Base-by-base conservation (phyloP, 2,113 vertebrate species). In the Hiodon tergisus region DNA sequence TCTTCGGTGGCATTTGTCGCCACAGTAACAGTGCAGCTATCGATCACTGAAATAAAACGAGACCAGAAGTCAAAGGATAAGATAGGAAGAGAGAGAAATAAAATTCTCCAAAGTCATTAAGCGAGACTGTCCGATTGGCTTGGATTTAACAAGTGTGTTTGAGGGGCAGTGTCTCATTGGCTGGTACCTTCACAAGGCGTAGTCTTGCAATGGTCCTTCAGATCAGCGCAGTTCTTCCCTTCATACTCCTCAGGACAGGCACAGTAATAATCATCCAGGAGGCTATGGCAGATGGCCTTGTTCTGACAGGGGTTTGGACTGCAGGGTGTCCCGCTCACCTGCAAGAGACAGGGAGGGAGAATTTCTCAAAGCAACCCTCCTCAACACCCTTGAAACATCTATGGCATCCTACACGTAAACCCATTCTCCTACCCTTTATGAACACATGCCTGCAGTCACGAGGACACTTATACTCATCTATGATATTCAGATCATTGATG, bases 131-230 rank as follows among this genome's bases (percentile, higher is more conserved):
- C 31, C 31, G 31, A 31, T 31, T 31, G 31, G 31, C 31, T 31
- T 31, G 31, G 0, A 31, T 31, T 17, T 60, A 48, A 54, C 72
- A 65, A 4, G 61, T 11, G 9, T 58, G 69, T 17, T 55, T 10
- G 62, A 51, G 58, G 55, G 16, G 4, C 10, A 46, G 10, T 9
- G 65, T 10, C 0, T 60, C 3, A 55, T 14, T 6, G 1, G 50
- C 4, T 0, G 16, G 16, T 86, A 98, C 97, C 95, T 94, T 90
- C 87, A 82, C 97, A 98, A 6, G 86, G 89, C 81, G 93, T 94
- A 31, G 93, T 93, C 52, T 93, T 95, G 90, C 97, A 98, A 74
- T 94, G 94, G 82, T 95, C 94, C 80, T 95, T 92, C n/a, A 94
- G 92, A 79, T 93, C 88, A 0, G 94, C 94, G 60, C 97, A 98